These are phyloP conservation scores for Gymnothorax javanicus DNA, from an alignment of 2,797 vertebrate genomes.

Conservation along the genomic window DNA sequence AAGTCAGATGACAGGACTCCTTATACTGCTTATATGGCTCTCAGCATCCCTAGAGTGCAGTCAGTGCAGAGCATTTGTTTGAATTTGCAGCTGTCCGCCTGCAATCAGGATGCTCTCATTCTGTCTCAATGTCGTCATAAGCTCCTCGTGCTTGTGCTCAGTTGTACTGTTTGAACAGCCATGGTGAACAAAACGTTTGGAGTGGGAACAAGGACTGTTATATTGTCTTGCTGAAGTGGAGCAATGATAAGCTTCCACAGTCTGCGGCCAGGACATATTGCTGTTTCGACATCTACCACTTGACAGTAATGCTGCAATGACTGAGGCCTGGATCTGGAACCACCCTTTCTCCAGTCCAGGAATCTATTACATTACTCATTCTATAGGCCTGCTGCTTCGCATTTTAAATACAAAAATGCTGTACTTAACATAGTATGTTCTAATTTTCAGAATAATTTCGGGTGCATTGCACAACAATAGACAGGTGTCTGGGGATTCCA, in stretches of 20 bases:
- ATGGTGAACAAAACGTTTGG: slow-evolving; percentile 1
- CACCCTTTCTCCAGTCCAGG: background rate
- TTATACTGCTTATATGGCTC: background rate
- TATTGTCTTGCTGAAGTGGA: slow-evolving; percentile 30
- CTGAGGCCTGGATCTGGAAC: background rate
- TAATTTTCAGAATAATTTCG: background rate
- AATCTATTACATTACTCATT: background rate
- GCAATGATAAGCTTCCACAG: background rate
- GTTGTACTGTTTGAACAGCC: slow-evolving; percentile 22
- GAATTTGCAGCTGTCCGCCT: background rate
- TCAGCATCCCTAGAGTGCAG: background rate
- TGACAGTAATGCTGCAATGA: background rate
- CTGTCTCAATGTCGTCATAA: slow-evolving; percentile 34
- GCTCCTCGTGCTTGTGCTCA: background rate
- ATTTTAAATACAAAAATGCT: background rate
- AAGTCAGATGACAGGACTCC: background rate
- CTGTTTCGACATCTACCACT: slow-evolving; percentile 17
- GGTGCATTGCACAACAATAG: background rate
- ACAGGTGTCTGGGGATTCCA: too few species aligned
- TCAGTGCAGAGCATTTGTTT: background rate
- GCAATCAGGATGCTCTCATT: slow-evolving; percentile 30
- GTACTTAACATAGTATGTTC: background rate
- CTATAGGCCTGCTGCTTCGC: background rate
- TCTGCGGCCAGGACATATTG: too few species aligned
- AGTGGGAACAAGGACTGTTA: slow-evolving; percentile 5